phyloP scores from a whole-genome alignment of 2,797 vertebrate species.

The Erpetoichthys calabaricus region DNA sequence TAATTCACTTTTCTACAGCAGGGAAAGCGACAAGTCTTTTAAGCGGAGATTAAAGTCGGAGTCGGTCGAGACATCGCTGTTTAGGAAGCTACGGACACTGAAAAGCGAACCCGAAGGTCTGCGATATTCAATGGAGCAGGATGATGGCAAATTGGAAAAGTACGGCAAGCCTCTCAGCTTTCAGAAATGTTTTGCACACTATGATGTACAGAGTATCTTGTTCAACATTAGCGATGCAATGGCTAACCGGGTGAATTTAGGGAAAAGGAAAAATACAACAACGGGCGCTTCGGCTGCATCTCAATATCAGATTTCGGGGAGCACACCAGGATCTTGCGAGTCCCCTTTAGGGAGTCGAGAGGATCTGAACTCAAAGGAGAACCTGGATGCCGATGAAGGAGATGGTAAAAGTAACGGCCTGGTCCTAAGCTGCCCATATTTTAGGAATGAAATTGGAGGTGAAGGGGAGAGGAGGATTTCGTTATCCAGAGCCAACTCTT shows the following conservation, averaged over 20 bases:
- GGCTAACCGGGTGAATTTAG: constrained; percentile 63
- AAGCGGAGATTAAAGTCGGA: constrained; percentile 77
- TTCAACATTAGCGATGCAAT: constrained; percentile 90
- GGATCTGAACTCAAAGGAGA: constrained; percentile 87
- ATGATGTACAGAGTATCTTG: constrained; percentile 89
- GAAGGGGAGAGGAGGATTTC: constrained; percentile 84
- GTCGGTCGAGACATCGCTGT: constrained; percentile 73
- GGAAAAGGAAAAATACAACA: constrained; percentile 84
- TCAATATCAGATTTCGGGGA: constrained; percentile 43
- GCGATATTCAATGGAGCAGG: constrained; percentile 62
- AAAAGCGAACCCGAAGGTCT: constrained; percentile 79
- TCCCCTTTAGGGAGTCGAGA: constrained; percentile 82
- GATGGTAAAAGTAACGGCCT: constrained; percentile 85
- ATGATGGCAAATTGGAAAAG: constrained; percentile 50
- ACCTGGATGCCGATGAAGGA: constrained; percentile 76
- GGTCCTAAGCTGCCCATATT: constrained; percentile 77
- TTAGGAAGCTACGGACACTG: constrained; percentile 74
- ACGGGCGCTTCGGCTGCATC: constrained; percentile 90
- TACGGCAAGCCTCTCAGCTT: constrained; percentile 63
- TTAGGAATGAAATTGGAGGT: constrained; percentile 89
- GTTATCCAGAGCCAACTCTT: constrained; percentile 71
- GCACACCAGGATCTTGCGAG: constrained; percentile 54
- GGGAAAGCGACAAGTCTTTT: constrained; percentile 74
- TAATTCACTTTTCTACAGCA: constrained; percentile 55
- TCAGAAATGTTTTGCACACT: constrained; percentile 90